Percentiles rank a stretch among this genome's conserved stretches.
phyloP scores from a whole-genome alignment of 2,888 invertebrate species.

The Drosophila hamatofila region DNA sequence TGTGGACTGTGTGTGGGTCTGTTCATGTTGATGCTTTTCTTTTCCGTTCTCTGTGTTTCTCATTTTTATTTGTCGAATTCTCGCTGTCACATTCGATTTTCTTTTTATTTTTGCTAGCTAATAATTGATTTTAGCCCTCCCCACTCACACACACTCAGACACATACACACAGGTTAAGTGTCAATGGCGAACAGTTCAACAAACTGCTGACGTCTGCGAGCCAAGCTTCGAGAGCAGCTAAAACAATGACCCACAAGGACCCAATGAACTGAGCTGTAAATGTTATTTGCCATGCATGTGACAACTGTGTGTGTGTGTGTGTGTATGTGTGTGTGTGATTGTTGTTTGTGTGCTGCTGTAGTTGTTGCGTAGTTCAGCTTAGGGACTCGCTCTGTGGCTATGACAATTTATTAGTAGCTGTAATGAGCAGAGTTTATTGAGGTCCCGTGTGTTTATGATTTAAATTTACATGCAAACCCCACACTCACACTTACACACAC shows the following conservation, averaged over 20 bases:
- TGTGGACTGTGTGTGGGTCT: not conserved
- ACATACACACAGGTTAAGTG: conserved; percentile 30
- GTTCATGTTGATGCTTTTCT: not conserved
- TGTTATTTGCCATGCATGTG: conserved; percentile 28
- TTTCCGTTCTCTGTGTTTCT: not conserved
- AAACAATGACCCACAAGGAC: conserved; percentile 48
- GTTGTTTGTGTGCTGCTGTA: conserved; percentile 6
- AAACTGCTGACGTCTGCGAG: conserved; percentile 54
- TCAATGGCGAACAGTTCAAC: conserved; percentile 61
- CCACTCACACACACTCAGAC: conserved; percentile 1
- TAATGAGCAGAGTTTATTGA: conserved; percentile 78
- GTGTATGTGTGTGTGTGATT: conserved; percentile 3
- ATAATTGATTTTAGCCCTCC: conserved; percentile 48
- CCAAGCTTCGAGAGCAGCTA: conserved; percentile 30
- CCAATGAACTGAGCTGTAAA: conserved; percentile 24
- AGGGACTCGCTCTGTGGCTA: conserved; percentile 43
- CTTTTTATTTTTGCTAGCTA: conserved; percentile 14
- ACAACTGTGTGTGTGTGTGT: conserved; percentile 6
- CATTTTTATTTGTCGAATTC: conserved; percentile 42
- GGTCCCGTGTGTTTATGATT: conserved; percentile 73
- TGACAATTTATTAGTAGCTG: conserved; percentile 78
- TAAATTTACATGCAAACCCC: conserved; percentile 64
- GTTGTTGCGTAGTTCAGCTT: conserved; percentile 15
- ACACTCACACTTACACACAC: not conserved
- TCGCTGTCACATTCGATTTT: conserved; percentile 9